These are phyloP conservation scores for Trididemnum miniatum DNA, from an alignment of 23 tunicate species.

Conservation along the genomic window DNA sequence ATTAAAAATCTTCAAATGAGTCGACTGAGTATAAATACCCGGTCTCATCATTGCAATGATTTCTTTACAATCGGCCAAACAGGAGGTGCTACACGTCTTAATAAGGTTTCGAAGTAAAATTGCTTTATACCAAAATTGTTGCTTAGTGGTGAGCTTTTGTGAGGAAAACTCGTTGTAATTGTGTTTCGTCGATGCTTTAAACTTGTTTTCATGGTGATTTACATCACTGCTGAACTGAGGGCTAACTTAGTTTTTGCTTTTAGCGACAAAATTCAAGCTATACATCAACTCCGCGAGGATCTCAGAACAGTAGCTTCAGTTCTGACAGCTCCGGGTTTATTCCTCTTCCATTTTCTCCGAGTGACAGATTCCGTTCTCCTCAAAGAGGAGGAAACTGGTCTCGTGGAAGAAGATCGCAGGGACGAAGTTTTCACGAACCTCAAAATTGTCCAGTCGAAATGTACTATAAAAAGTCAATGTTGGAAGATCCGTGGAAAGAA, in stretches of 20 bases:
- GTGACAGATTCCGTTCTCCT: background rate
- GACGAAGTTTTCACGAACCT: background rate
- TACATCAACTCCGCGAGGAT: background rate
- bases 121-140: too few species aligned
- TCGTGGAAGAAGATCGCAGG: background rate
- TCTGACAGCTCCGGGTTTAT: slow-evolving; percentile 10
- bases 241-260: background rate
- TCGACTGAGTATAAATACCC: too few species aligned
- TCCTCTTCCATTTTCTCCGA: background rate
- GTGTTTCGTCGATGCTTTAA: too few species aligned
- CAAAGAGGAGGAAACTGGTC: background rate
- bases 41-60: too few species aligned
- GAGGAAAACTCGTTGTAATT: too few species aligned
- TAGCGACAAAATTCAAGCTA: background rate
- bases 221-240: too few species aligned
- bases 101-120: too few species aligned
- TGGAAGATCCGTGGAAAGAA: slow-evolving; percentile 5
- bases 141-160: too few species aligned
- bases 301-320: slow-evolving; percentile 7
- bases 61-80: too few species aligned
- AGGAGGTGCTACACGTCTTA: too few species aligned
- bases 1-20: too few species aligned
- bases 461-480: slow-evolving; percentile 9
- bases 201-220: too few species aligned
- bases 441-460: background rate